phyloP scores from a whole-genome alignment of 92 coral and sea anemone species.

The Micromussa lordhowensis region DNA sequence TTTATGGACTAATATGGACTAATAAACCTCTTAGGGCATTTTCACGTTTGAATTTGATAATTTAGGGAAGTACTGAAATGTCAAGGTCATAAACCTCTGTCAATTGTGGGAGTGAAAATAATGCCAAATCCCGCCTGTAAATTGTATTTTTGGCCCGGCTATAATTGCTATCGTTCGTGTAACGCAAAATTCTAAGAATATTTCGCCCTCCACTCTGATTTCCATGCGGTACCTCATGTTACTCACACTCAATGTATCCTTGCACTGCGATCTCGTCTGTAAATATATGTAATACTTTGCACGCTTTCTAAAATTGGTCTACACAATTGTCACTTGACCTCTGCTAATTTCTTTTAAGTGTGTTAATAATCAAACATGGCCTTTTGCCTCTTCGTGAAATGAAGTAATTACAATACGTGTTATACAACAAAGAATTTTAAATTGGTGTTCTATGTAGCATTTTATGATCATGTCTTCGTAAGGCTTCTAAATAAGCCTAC shows the following conservation, averaged over 20 bases:
- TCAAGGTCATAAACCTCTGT: not conserved
- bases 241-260: not conserved
- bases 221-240: not conserved
- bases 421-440: not conserved
- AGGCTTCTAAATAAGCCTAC: not conserved
- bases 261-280: not conserved
- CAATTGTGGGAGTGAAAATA: constrained; percentile 3
- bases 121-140: not conserved
- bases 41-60: not conserved
- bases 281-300: constrained; percentile 2
- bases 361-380: not conserved
- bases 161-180: constrained; percentile 9
- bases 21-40: not conserved
- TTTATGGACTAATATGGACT: not conserved
- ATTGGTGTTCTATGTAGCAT: no score
- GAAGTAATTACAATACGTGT: not conserved
- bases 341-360: not conserved
- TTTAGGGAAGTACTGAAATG: not conserved
- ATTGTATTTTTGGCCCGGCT: constrained; percentile 32
- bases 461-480: not conserved
- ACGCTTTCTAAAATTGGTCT: not conserved
- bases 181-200: constrained; percentile 26
- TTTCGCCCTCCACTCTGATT: constrained; percentile 9
- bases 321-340: not conserved
- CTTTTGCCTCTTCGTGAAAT: not conserved